A percentile compares a stretch with the other conserved stretches of the same genome.
Conservation (phyloP, 2,797 vertebrate genomes). For the Acanthiza pusilla region DNA sequence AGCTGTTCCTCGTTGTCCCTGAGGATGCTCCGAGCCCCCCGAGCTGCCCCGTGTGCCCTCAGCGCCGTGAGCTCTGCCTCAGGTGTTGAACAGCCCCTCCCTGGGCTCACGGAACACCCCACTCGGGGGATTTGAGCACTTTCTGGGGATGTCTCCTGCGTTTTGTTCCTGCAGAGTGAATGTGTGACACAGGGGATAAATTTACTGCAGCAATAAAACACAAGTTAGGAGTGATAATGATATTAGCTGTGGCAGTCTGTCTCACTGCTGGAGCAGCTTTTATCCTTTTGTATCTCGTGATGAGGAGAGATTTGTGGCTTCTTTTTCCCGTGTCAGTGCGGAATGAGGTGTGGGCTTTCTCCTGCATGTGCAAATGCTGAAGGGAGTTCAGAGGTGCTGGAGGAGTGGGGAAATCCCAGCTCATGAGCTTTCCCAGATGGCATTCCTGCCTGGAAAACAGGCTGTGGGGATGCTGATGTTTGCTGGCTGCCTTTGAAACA, state of each 20-base stretch:
- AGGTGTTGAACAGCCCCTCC: neutral
- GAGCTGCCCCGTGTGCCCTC: neutral
- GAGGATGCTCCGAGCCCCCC: neutral
- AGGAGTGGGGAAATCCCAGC: neutral
- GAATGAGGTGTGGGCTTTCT: neutral
- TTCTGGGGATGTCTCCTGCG: neutral
- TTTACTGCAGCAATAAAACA: neutral
- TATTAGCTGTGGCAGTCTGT: neutral
- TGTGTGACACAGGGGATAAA: neutral
- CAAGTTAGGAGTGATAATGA: neutral
- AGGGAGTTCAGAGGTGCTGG: neutral
- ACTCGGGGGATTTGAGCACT: neutral
- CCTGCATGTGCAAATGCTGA: neutral
- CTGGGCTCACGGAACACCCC: rapidly evolving
- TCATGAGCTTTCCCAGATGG: neutral
- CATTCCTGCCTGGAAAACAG: neutral
- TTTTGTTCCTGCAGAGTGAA: neutral
- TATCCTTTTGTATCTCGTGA: neutral
- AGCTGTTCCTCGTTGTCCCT: neutral
- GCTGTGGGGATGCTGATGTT: neutral
- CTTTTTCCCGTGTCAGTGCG: neutral
- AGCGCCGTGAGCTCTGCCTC: too few species aligned
- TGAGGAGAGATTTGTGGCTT: neutral
- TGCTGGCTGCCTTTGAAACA: neutral
- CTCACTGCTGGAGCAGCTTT: neutral